phyloP scores from a whole-genome alignment of 1,140 invertebrate genomes.

The Brachionus calyciflorus region DNA sequence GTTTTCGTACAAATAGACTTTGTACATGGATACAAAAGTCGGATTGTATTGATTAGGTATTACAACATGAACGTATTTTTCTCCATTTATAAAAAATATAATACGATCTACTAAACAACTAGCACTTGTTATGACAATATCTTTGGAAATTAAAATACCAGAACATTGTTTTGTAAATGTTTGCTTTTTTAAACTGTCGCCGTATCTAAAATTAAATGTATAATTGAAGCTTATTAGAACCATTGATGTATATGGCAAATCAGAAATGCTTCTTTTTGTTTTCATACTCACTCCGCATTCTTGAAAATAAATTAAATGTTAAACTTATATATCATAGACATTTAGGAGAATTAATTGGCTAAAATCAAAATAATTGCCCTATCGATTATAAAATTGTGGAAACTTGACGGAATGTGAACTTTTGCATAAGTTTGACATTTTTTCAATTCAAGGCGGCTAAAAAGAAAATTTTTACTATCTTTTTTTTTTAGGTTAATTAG shows the following conservation, averaged over 20 bases:
- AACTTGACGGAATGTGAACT: too few relatives aligned
- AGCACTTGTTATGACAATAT: neutral
- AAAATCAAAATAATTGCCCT: too few relatives aligned
- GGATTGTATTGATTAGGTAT: neutral
- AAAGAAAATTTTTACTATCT: too few relatives aligned
- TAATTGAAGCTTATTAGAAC: neutral
- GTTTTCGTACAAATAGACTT: neutral
- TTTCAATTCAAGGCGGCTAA: too few relatives aligned
- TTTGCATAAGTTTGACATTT: too few relatives aligned
- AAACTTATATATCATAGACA: too few relatives aligned
- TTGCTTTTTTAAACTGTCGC: neutral
- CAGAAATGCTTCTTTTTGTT: neutral
- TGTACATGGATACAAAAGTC: neutral
- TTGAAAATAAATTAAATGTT: neutral
- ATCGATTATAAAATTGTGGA: too few relatives aligned
- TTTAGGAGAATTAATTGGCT: too few relatives aligned
- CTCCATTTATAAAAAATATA: neutral
- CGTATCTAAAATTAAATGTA: neutral
- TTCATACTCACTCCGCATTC: neutral
- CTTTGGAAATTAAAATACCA: neutral
- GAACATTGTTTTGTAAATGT: neutral
- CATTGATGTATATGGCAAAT: neutral
- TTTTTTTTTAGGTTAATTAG: too few relatives aligned
- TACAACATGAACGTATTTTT: slow-evolving; percentile 1
- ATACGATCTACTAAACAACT: neutral